Evolutionary conservation across 2,888 invertebrate species (phyloP).

Genomic region (Malthinus flaveolus): DNA sequence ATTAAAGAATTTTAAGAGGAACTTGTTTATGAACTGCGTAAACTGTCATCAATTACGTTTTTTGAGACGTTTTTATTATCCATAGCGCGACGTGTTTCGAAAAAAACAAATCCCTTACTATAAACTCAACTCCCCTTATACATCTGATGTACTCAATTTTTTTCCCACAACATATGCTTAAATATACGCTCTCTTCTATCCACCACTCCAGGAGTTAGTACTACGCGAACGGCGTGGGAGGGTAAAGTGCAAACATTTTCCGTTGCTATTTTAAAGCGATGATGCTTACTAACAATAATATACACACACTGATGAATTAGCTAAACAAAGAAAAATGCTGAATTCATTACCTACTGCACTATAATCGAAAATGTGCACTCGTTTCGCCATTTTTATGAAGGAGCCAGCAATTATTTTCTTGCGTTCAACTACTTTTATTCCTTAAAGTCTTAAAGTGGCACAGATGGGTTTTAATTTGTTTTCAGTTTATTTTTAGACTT

Average conservation of each 20-base stretch:
- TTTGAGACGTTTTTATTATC: conserved; percentile 29
- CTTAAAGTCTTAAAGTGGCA: too few relatives aligned
- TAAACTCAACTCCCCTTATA: conserved; percentile 20
- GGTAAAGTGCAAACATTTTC: conserved; percentile 20
- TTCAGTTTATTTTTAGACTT: too few relatives aligned
- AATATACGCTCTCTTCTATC: conserved; percentile 11
- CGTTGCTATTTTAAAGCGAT: conserved; percentile 24
- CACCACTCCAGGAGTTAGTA: not conserved
- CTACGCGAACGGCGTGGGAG: conserved; percentile 16
- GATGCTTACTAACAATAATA: conserved; percentile 11
- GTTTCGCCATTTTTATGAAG: not conserved
- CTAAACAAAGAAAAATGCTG: conserved; percentile 1
- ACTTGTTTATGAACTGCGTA: conserved; percentile 30
- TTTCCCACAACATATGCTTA: conserved; percentile 19
- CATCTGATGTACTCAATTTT: conserved; percentile 16
- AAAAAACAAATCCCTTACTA: conserved; percentile 21
- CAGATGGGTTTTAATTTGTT: too few relatives aligned
- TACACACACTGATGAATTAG: conserved; percentile 1
- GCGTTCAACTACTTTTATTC: too few relatives aligned
- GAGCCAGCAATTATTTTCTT: too few relatives aligned
- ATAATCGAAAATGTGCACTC: not conserved
- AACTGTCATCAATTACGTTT: conserved; percentile 29
- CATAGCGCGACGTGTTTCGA: conserved; percentile 16
- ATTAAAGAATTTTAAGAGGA: conserved; percentile 28
- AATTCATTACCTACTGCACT: not conserved